Evolutionary conservation across 1,140 invertebrate genomes (phyloP).

Genomic region (Lanistes nyassanus): DNA sequence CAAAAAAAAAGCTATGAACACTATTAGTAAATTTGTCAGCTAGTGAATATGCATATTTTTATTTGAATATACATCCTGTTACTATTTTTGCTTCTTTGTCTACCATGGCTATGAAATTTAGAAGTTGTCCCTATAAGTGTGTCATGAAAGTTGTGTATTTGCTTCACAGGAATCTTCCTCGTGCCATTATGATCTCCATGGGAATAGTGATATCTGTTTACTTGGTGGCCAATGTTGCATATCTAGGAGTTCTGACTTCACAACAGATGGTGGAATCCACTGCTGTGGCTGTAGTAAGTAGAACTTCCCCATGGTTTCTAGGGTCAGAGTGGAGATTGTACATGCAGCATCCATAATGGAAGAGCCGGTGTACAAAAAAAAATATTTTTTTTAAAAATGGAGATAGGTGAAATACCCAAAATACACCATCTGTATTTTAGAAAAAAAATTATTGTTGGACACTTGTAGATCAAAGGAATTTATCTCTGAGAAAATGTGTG

Average conservation of each 20-base stretch:
- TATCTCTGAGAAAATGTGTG: too few relatives aligned
- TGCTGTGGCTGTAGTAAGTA: constrained; percentile 88
- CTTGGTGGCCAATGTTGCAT: constrained; percentile 68
- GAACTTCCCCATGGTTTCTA: background rate
- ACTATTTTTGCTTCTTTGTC: too few relatives aligned
- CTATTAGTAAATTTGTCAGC: too few relatives aligned
- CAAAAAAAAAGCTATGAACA: too few relatives aligned
- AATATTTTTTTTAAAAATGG: too few relatives aligned
- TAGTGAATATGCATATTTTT: too few relatives aligned
- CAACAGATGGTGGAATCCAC: constrained; percentile 75
- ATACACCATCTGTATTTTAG: background rate
- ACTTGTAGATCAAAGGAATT: too few relatives aligned
- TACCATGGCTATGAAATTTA: too few relatives aligned
- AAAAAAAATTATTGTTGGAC: background rate
- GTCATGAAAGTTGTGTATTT: constrained; percentile 18
- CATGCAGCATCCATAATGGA: too few relatives aligned
- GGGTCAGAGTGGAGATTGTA: background rate
- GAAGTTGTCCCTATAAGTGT: background rate
- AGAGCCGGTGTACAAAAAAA: too few relatives aligned
- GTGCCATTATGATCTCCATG: constrained; percentile 68
- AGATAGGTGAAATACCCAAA: background rate
- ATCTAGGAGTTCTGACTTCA: constrained; percentile 68
- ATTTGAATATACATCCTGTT: too few relatives aligned
- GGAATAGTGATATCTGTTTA: constrained; percentile 67
- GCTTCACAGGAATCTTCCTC: constrained; percentile 67